Base-by-base conservation (phyloP, 2,888 invertebrate genomes). In the Acleris sparsana region DNA sequence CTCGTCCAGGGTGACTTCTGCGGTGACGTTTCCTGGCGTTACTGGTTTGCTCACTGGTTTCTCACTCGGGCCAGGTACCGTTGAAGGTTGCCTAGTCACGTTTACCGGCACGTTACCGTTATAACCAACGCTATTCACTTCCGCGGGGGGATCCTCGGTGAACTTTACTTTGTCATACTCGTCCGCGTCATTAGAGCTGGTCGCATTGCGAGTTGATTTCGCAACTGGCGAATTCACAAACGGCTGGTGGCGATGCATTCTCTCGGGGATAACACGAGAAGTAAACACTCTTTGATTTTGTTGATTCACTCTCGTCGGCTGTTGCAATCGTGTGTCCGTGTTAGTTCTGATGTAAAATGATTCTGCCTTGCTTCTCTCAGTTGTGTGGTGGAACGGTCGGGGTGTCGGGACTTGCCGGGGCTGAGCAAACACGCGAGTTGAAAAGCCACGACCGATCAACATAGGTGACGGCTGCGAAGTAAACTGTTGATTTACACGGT, bases 1-100 rank as follows among this genome's bases (percentile, higher is more conserved):
- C 46, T 84, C 81, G 63, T 77, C 82, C 2, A 86, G 58, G 46
- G 73, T 75, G 13, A 84, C 72, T 64, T 70, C 72, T 3, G 73
- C 70, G 33, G 33, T 9, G 55, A 63, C 65, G 62, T 75, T 75
- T 13, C 5, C 51, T 7, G 65, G 49, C n/a, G 18, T 46, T 44
- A 25, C 46, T 16, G 57, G 56, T 56, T 49, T 25, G 0, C 17
- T 65, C 55, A 33, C 60, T 13, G 64, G 39, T 22, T 53, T 52
- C 22, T 39, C 46, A 20, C 48, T 39, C 18, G 48, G 25, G 16
- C 52, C 20, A 9, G 59, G 25, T n/a, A 25, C 44, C 25, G 5
- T 17, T 46, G 57, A 46, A 46, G 57, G 57, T 44, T 43, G 55
- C 22, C 20, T n/a, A 9, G 58, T 60, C 9, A 20, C 60, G 44